Evolutionary conservation across 2,113 vertebrate species (phyloP).

Genomic region (Carlito syrichta): DNA sequence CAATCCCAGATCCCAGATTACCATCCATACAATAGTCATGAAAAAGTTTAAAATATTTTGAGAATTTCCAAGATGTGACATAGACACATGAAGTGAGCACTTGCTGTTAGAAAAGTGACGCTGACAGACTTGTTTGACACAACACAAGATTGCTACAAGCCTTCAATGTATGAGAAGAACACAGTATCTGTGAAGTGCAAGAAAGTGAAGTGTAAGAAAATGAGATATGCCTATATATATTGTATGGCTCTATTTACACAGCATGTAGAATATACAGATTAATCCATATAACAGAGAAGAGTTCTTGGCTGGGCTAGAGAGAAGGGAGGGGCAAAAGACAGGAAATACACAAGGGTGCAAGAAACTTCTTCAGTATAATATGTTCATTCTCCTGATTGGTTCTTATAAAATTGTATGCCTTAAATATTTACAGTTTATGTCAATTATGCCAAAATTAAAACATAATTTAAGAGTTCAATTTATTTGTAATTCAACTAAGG

Average conservation of each 20-base stretch:
- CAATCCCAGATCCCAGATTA: not conserved
- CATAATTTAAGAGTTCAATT: not conserved
- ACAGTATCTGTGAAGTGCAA: not conserved
- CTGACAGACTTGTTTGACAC: not conserved
- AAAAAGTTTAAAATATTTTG: not conserved
- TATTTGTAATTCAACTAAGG: not conserved
- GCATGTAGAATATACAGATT: not conserved
- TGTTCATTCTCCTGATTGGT: not conserved
- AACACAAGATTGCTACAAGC: not conserved
- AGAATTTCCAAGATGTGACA: not conserved
- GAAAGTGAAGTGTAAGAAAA: not conserved
- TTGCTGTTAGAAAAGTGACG: not conserved
- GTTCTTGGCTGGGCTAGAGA: not conserved
- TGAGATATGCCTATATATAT: not conserved
- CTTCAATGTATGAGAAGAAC: not conserved
- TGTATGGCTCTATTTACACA: not conserved
- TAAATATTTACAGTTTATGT: not conserved
- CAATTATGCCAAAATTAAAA: not conserved
- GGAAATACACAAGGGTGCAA: not conserved
- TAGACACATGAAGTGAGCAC: not conserved
- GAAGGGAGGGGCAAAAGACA: not conserved
- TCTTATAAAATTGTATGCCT: not conserved
- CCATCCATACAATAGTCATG: not conserved
- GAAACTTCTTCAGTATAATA: not conserved
- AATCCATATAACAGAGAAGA: not conserved